phyloP scores from a whole-genome alignment of 2,888 invertebrate species.

The Zaprionus obscuricornis region DNA sequence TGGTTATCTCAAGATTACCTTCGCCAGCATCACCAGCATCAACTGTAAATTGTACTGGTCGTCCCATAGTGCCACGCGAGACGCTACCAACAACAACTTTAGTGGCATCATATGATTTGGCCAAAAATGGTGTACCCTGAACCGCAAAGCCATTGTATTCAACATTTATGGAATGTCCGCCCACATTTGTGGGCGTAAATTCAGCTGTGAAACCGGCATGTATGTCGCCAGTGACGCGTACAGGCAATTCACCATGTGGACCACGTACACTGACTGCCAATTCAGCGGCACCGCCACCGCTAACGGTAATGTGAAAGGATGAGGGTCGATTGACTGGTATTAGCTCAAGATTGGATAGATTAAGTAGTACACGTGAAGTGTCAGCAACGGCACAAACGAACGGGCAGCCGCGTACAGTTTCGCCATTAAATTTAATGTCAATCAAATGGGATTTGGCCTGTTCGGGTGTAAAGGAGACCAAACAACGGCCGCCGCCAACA shows the following conservation, averaged over 20 bases:
- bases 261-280: constrained; percentile 94
- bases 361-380: constrained; percentile 89
- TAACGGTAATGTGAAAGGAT: constrained; percentile 91
- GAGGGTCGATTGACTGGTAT: constrained; percentile 93
- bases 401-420: constrained; percentile 95
- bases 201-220: constrained; percentile 94
- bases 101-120: constrained; percentile 96
- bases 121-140: constrained; percentile 94
- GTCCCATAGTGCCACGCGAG: constrained; percentile 92
- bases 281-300: constrained; percentile 89
- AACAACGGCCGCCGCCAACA: constrained; percentile 96
- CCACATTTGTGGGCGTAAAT: constrained; percentile 96
- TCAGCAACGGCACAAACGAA: constrained; percentile 94
- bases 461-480: constrained; percentile 97
- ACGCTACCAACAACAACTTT: constrained; percentile 92
- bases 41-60: constrained; percentile 96
- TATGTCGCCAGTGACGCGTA: constrained; percentile 94
- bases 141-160: constrained; percentile 96
- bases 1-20: constrained; percentile 98
- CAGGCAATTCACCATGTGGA: constrained; percentile 93
- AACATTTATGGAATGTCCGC: constrained; percentile 94
- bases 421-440: constrained; percentile 97
- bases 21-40: constrained; percentile 98
- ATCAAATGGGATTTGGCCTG: constrained; percentile 95
- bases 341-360: constrained; percentile 90